phyloP scores from a whole-genome alignment of 2,888 invertebrate genomes.

The Thecophora atra region DNA sequence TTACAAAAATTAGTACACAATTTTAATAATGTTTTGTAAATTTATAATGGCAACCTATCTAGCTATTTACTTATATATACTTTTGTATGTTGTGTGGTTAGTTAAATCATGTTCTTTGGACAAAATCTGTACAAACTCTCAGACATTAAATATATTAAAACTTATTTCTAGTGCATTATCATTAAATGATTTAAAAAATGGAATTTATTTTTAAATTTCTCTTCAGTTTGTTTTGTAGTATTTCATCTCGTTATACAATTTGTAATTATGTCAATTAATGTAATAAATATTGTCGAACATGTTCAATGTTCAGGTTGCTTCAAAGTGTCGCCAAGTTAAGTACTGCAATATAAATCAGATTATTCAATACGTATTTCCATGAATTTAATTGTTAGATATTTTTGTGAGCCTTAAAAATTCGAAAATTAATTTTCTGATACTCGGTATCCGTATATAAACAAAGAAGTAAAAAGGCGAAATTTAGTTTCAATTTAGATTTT shows the following conservation, averaged over 20 bases:
- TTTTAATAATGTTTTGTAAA: constrained; percentile 40
- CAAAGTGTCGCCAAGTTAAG: background rate
- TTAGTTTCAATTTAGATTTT: too few relatives aligned
- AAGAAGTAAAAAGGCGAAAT: too few relatives aligned
- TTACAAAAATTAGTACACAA: constrained; percentile 9
- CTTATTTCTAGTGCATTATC: background rate
- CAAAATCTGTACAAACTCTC: background rate
- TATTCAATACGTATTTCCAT: constrained; percentile 16
- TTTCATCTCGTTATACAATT: too few relatives aligned
- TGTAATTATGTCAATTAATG: too few relatives aligned
- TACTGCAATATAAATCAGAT: background rate
- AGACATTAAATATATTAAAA: background rate
- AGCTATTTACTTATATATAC: constrained; percentile 39
- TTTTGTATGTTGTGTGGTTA: constrained; percentile 35
- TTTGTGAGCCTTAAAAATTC: background rate
- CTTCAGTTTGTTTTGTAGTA: too few relatives aligned
- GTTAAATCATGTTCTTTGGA: background rate
- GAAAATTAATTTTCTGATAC: background rate
- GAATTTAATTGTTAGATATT: background rate
- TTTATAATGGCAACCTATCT: constrained; percentile 54
- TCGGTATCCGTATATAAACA: background rate
- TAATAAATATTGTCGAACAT: too few relatives aligned
- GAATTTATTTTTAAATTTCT: too few relatives aligned
- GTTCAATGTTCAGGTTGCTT: too few relatives aligned
- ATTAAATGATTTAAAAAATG: too few relatives aligned